Percentiles rank a stretch among this genome's conserved stretches.
These are phyloP conservation scores for Pseudococcus jackbeardsleyi DNA, from an alignment of 2,888 invertebrate species.

Conservation along the genomic window DNA sequence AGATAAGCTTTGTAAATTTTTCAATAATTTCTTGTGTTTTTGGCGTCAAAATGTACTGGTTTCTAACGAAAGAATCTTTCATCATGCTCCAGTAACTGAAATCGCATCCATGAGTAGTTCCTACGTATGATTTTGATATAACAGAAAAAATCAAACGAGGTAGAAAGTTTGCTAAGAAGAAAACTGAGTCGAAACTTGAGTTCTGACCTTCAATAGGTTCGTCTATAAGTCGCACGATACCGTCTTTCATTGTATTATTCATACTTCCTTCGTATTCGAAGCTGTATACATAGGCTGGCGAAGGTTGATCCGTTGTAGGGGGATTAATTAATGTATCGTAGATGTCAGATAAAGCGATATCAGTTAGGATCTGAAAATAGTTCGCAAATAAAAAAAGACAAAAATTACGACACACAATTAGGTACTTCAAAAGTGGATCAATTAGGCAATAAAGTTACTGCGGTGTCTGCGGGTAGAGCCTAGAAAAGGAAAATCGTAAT, in stretches of 20 bases:
- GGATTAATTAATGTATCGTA: neutral
- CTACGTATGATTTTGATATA: neutral
- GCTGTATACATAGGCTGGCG: neutral
- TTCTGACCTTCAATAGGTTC: neutral
- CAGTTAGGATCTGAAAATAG: neutral
- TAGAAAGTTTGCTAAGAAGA: no score
- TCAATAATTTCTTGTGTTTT: constrained; percentile 1
- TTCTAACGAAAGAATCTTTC: neutral
- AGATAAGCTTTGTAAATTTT: neutral
- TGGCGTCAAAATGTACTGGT: neutral
- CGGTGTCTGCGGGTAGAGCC: no score
- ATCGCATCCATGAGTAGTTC: neutral
- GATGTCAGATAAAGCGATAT: neutral
- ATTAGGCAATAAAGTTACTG: no score
- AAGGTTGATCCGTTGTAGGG: neutral
- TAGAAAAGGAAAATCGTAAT: no score
- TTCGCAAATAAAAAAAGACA: no score
- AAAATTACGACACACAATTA: no score
- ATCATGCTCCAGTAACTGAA: neutral
- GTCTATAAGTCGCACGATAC: neutral
- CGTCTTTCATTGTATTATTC: neutral
- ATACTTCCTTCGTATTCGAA: neutral
- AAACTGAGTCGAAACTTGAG: neutral
- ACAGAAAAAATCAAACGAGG: neutral
- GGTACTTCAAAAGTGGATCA: no score